These are phyloP conservation scores for Murina feae DNA, from an alignment of 2,113 vertebrate genomes.

Conservation along the genomic window DNA sequence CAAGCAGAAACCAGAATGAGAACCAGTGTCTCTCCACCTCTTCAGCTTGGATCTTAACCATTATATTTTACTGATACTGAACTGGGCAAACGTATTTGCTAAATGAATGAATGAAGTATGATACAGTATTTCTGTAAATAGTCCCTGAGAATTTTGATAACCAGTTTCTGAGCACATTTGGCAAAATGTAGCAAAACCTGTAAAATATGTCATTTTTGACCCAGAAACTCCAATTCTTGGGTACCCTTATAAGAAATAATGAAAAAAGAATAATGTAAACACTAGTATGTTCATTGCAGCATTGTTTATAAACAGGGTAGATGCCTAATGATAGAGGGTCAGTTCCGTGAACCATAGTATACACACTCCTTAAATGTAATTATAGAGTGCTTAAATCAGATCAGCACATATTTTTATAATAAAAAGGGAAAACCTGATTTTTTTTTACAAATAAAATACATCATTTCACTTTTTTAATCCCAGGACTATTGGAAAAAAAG, in stretches of 20 bases:
- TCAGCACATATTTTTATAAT: neutral
- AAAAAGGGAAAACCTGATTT: neutral
- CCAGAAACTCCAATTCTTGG: neutral
- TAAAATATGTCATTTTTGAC: neutral
- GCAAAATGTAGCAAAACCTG: neutral
- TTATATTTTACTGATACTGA: neutral
- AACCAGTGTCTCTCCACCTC: neutral
- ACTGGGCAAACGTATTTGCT: neutral
- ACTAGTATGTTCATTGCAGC: neutral
- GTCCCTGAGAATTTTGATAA: neutral
- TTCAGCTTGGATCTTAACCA: neutral
- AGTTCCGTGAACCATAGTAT: neutral
- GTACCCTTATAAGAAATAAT: neutral
- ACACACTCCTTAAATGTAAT: neutral
- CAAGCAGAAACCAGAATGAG: neutral
- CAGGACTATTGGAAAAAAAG: neutral
- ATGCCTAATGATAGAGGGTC: neutral
- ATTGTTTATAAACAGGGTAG: neutral
- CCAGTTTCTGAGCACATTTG: neutral
- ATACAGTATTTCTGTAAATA: neutral
- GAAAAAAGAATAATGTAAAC: neutral
- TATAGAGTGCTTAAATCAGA: neutral
- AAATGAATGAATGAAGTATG: neutral
- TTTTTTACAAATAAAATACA: neutral
- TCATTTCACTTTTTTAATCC: slow-evolving; percentile 14